Percentiles rank a stretch among this genome's conserved stretches.
Conservation (phyloP, 2,888 invertebrate species). For the Pheosia tremula region DNA sequence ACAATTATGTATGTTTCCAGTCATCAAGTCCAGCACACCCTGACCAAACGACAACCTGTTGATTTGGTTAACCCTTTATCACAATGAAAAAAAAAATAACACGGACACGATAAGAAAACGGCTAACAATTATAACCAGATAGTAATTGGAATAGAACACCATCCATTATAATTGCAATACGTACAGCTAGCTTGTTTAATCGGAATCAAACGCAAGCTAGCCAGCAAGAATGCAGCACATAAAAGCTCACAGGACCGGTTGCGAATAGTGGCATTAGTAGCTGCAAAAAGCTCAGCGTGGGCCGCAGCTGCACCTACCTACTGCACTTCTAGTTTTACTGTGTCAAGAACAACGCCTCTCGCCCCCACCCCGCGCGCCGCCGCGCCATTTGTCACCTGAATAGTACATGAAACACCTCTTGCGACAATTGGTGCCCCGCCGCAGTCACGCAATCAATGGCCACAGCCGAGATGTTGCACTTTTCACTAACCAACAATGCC, state of each 20-base stretch:
- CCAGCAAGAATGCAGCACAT: constrained; percentile 38
- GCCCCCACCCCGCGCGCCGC: constrained; percentile 62
- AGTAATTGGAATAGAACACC: constrained; percentile 20
- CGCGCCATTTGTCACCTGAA: constrained; percentile 59
- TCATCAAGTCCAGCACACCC: too few species aligned
- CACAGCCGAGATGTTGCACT: constrained; percentile 43
- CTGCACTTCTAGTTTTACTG: constrained; percentile 84
- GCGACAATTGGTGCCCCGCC: constrained; percentile 47
- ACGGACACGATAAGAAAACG: too few species aligned
- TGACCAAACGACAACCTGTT: too few species aligned
- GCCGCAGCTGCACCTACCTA: constrained; percentile 82
- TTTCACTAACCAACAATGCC: constrained; percentile 48
- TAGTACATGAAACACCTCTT: constrained; percentile 53
- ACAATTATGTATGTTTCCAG: too few species aligned
- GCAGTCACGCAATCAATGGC: constrained; percentile 44
- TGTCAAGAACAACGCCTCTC: constrained; percentile 83
- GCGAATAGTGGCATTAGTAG: constrained; percentile 56
- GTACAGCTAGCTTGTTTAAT: constrained; percentile 14
- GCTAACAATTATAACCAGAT: not conserved
- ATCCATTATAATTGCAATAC: constrained; percentile 19
- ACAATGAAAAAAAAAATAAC: too few species aligned
- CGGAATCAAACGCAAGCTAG: constrained; percentile 20
- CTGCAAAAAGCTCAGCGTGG: constrained; percentile 80
- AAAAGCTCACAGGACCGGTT: constrained; percentile 52
- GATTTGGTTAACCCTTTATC: too few species aligned